A percentile compares a stretch with the other conserved stretches of the same genome.
Conservation (phyloP, 37 sponge, comb jelly and placozoan species). For the Diacarnus erythraeanus region DNA sequence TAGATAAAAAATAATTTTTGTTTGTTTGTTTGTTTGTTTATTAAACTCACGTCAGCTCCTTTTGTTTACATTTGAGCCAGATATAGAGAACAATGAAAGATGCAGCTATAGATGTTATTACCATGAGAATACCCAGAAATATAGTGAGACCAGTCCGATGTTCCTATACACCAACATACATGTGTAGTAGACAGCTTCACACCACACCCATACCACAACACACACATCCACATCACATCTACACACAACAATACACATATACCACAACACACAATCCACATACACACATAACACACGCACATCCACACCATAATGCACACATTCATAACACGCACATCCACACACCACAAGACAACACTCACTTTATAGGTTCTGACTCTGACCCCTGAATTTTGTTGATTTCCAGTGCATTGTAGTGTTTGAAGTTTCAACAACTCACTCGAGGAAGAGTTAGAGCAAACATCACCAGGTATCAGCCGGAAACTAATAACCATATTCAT, state of each 20-base stretch:
- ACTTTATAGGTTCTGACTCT: background rate
- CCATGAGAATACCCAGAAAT: slow-evolving; percentile 12
- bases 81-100: slow-evolving; percentile 7
- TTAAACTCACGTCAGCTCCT: slow-evolving; percentile 7
- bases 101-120: background rate
- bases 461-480: slow-evolving; percentile 49
- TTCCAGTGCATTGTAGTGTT: slow-evolving; percentile 18
- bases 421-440: slow-evolving; percentile 9
- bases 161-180: background rate
- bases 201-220: no score
- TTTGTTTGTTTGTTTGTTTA: no score
- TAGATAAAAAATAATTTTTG: background rate
- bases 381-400: slow-evolving; percentile 28
- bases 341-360: background rate
- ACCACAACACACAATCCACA: no score
- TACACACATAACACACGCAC: background rate
- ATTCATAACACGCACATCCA: background rate
- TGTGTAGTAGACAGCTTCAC: no score
- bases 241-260: no score
- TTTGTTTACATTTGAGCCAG: slow-evolving; percentile 11
- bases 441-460: slow-evolving; percentile 9
- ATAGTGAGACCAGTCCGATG: background rate
- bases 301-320: background rate
- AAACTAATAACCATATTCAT: slow-evolving; percentile 32
- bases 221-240: no score